phyloP scores from a whole-genome alignment of 2,797 vertebrate species.

The Rhynchonycteris naso region DNA sequence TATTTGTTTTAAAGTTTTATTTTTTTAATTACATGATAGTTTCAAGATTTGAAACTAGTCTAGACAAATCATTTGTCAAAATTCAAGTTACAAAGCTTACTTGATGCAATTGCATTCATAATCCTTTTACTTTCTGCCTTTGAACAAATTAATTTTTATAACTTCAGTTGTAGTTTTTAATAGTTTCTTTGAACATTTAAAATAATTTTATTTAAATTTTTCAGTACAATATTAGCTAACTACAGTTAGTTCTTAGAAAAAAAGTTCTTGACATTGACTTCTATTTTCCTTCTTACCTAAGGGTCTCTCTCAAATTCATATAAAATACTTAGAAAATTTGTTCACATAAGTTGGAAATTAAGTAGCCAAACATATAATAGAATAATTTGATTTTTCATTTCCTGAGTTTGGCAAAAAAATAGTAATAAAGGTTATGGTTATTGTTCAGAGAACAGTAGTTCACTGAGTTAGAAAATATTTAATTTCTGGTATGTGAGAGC shows the following conservation, averaged over 20 bases:
- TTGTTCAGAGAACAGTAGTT: neutral
- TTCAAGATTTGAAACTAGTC: neutral
- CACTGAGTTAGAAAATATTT: neutral
- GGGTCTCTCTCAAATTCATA: neutral
- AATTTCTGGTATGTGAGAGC: neutral
- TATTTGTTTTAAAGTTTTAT: neutral
- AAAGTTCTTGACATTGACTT: neutral
- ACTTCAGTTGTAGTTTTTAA: conserved; percentile 1
- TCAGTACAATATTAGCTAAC: neutral
- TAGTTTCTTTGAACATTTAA: neutral
- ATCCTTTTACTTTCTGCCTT: neutral
- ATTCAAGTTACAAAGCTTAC: neutral
- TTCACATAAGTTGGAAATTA: neutral
- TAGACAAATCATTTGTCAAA: conserved; percentile 37
- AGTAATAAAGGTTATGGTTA: neutral
- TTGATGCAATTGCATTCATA: neutral
- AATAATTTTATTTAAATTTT: conserved; percentile 16
- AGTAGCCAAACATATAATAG: neutral
- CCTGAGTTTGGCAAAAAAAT: neutral
- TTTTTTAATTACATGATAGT: neutral
- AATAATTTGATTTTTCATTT: neutral
- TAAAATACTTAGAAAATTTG: neutral
- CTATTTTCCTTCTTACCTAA: neutral
- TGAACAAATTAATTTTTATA: neutral
- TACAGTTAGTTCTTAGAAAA: neutral